Percentiles rank a stretch among this genome's conserved stretches.
phyloP scores from a whole-genome alignment of 2,888 invertebrate genomes.

The Antheraea assamensis region DNA sequence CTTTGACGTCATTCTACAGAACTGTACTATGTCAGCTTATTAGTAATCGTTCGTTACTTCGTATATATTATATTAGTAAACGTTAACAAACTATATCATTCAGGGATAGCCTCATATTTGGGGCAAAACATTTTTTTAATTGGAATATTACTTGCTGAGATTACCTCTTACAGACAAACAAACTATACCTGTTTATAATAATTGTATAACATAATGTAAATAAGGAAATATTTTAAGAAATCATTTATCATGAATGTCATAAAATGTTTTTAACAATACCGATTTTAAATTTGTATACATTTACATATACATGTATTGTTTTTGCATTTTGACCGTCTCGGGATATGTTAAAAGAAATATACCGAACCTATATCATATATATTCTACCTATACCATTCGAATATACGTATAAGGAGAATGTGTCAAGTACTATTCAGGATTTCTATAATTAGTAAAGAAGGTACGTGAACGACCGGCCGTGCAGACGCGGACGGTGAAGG shows the following conservation, averaged over 20 bases:
- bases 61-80: too few relatives aligned
- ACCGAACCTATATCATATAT: neutral
- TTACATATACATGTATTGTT: neutral
- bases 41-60: too few relatives aligned
- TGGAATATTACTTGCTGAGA: neutral
- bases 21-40: neutral
- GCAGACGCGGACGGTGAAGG: slow-evolving; percentile 52
- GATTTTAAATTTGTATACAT: neutral
- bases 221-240: neutral
- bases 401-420: slow-evolving; percentile 29
- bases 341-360: neutral
- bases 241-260: neutral
- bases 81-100: too few relatives aligned
- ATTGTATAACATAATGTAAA: neutral
- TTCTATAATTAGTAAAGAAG: slow-evolving; percentile 58
- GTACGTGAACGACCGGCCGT: slow-evolving; percentile 55
- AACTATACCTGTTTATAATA: neutral
- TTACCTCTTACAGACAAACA: neutral
- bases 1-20: neutral
- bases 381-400: neutral
- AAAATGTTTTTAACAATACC: neutral
- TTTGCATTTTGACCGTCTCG: neutral
- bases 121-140: neutral
- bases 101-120: too few relatives aligned
- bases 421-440: slow-evolving; percentile 37